These are phyloP conservation scores for Psammodynastes pulverulentus DNA, from an alignment of 2,113 vertebrate genomes.

Conservation along the genomic window DNA sequence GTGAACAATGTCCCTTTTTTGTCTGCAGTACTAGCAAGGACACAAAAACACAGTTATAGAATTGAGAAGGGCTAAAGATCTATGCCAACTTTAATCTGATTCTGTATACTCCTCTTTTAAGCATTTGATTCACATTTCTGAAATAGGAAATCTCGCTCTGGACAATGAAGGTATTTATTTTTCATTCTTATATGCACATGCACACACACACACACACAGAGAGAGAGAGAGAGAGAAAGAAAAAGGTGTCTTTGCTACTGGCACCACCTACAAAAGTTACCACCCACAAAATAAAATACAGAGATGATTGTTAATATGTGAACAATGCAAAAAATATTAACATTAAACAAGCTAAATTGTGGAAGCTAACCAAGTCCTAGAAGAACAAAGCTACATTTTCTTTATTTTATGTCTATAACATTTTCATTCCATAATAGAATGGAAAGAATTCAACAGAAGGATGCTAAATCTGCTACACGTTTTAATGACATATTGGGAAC, in stretches of 20 bases:
- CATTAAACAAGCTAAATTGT: constrained; percentile 5
- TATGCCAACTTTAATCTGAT: not conserved
- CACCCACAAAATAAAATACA: not conserved
- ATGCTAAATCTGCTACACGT: no score
- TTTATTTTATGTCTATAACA: not conserved
- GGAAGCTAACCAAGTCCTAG: not conserved
- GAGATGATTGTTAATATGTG: not conserved
- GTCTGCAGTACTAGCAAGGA: not conserved
- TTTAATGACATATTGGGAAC: not conserved
- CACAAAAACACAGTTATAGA: not conserved
- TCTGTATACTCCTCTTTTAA: not conserved
- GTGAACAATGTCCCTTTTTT: not conserved
- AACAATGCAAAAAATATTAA: constrained; percentile 1
- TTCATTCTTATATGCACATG: not conserved
- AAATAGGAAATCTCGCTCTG: not conserved
- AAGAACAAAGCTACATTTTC: not conserved
- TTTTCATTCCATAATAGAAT: not conserved
- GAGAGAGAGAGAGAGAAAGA: not conserved
- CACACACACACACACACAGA: not conserved
- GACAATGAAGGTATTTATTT: not conserved
- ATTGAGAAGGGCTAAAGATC: not conserved
- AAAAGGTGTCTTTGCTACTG: not conserved
- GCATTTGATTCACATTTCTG: not conserved
- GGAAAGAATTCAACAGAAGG: not conserved
- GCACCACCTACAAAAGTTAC: not conserved